These are phyloP conservation scores for Mycteria americana DNA, from an alignment of 2,797 vertebrate species.

Conservation along the genomic window DNA sequence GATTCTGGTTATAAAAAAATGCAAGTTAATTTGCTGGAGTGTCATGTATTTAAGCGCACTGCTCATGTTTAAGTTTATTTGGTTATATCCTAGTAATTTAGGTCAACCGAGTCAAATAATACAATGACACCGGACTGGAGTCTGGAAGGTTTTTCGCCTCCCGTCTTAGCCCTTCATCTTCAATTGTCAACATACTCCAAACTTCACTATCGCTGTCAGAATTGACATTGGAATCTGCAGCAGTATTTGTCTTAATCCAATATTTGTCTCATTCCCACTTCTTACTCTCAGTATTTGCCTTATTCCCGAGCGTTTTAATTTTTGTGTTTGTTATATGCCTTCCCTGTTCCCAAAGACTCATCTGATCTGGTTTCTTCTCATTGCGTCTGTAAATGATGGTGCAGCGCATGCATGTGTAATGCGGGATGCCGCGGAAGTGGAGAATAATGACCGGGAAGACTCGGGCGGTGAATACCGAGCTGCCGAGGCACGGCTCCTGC, in stretches of 20 bases:
- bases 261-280: conserved; percentile 79
- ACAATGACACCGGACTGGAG: not conserved
- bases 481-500: not conserved
- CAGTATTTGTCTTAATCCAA: conserved; percentile 76
- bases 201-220: conserved; percentile 55
- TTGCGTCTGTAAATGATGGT: conserved; percentile 49
- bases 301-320: conserved; percentile 71
- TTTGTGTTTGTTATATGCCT: conserved; percentile 69
- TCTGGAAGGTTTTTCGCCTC: conserved; percentile 26
- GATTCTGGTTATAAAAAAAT: not conserved
- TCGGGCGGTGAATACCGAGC: not conserved
- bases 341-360: conserved; percentile 53
- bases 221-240: conserved; percentile 70
- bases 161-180: conserved; percentile 59
- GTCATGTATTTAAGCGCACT: not conserved
- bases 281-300: conserved; percentile 74
- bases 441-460: not conserved
- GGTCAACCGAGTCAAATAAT: conserved; percentile 7
- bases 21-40: not conserved
- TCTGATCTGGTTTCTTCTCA: conserved; percentile 44
- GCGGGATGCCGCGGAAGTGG: not conserved
- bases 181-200: conserved; percentile 66
- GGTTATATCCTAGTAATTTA: not conserved
- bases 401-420: conserved; percentile 44
- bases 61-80: conserved; percentile 6